These are phyloP conservation scores for Marisa cornuarietis DNA, from an alignment of 1,140 invertebrate genomes.

Conservation along the genomic window DNA sequence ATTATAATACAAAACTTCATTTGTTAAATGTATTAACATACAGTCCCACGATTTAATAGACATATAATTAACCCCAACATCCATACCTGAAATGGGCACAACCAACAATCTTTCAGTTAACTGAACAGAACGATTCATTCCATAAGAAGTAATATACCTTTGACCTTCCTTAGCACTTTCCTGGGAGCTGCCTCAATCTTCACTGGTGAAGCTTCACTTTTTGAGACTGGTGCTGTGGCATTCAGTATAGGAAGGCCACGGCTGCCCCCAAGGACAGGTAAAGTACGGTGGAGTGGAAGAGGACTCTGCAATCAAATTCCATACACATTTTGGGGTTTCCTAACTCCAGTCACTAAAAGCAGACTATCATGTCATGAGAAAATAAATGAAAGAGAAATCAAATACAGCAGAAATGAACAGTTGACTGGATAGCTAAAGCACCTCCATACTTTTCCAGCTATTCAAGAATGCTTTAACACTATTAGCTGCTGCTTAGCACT, in stretches of 20 bases:
- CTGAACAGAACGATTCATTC: too few relatives aligned
- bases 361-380: background rate
- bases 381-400: background rate
- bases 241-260: slow-evolving; percentile 32
- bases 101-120: too few relatives aligned
- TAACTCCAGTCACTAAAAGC: background rate
- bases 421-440: background rate
- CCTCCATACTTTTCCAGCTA: background rate
- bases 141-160: background rate
- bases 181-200: slow-evolving; percentile 12
- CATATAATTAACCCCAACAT: background rate
- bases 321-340: background rate
- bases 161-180: slow-evolving; percentile 4
- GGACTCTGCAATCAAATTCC: slow-evolving; percentile 27
- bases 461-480: background rate
- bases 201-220: slow-evolving; percentile 21
- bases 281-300: slow-evolving; percentile 42
- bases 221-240: slow-evolving; percentile 33
- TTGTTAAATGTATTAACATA: background rate
- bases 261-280: slow-evolving; percentile 44
- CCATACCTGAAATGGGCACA: too few relatives aligned
- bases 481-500: background rate
- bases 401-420: background rate
- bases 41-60: background rate
- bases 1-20: background rate